Evolutionary conservation across 23 tunicate species (phyloP), one percentile per base, ranked within the genome.

Genomic region (Styela clava): DNA sequence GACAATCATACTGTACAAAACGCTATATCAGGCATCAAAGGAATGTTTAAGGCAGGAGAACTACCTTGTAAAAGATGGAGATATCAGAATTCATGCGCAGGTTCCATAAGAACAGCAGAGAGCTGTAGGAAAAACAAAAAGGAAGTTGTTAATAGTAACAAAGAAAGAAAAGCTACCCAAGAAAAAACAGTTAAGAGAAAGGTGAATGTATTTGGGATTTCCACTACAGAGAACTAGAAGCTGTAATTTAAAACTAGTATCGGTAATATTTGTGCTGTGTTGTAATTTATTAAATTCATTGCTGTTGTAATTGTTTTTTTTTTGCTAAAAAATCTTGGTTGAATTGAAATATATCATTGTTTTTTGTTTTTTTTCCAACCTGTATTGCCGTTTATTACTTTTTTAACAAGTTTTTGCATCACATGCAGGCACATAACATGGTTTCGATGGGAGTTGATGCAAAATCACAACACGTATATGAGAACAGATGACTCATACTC

Each of bases 31-130:
- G 88, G 68, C 16, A 85, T 85, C 2, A 69, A 34, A 31, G 63
- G 56, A 34, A 63, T 82, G 78, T 87, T 81, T 51, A 52, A 82
- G 24, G 27, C 83, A 26, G 91, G 91, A 1, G 91, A 82, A 35
- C 51, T 82, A 33, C 91, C 91, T 24, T 33, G 86, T 32, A 82
- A 87, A 37, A 74, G 64, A 29, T 87, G 91, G 86, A 64, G 73
- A 37, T 78, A 81, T 25, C 68, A 74, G 52, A 76, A n/a, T 12
- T 79, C 73, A 20, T 61, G 77, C 33, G 30, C 30, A 68, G 31
- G 33, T 22, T 22, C 24, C 28, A 62, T 25, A 20, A 79, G 52
- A 64, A 24, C 28, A 19, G 25, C 74, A 0, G 73, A 35, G 12
- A 64, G 22, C 22, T 21, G 28, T 21, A 23, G 27, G 64, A 36